Conservation (phyloP, 2,113 vertebrate genomes). For the Sprattus sprattus region DNA sequence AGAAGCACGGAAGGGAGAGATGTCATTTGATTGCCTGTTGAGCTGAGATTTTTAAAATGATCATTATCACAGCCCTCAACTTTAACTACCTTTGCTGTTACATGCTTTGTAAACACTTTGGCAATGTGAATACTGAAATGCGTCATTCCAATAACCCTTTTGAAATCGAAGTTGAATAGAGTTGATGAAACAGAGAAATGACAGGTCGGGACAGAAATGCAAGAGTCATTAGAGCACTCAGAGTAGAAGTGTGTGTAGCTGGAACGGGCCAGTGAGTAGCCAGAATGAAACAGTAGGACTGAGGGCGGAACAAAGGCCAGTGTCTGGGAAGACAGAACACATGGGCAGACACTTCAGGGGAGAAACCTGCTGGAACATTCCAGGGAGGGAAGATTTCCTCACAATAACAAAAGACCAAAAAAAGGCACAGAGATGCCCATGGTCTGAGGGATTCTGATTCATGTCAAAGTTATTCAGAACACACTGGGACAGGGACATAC, state of each 20-base stretch:
- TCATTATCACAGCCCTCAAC: no score
- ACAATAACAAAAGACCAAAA: background rate
- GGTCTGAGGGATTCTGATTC: background rate
- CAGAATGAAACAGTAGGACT: background rate
- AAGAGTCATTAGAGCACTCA: background rate
- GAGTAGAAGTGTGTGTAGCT: background rate
- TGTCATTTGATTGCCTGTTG: no score
- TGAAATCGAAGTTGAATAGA: background rate
- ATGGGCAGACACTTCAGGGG: slow-evolving; percentile 8
- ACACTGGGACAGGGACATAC: background rate
- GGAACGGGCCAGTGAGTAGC: background rate
- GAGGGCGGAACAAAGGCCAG: background rate
- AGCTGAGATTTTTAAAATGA: no score
- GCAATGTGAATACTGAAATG: background rate
- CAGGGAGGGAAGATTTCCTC: slow-evolving; percentile 34
- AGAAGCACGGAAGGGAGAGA: no score
- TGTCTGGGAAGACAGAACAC: background rate
- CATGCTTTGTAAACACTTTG: no score
- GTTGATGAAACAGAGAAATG: background rate
- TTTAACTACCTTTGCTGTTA: no score
- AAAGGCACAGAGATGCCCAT: background rate
- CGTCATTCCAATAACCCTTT: background rate
- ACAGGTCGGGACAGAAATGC: background rate
- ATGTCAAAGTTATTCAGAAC: background rate
- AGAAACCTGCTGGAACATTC: slow-evolving; percentile 35